A percentile compares a stretch with the other conserved stretches of the same genome.
phyloP scores from a whole-genome alignment of 1,140 invertebrate genomes.

The Drosophila kohkoa region DNA sequence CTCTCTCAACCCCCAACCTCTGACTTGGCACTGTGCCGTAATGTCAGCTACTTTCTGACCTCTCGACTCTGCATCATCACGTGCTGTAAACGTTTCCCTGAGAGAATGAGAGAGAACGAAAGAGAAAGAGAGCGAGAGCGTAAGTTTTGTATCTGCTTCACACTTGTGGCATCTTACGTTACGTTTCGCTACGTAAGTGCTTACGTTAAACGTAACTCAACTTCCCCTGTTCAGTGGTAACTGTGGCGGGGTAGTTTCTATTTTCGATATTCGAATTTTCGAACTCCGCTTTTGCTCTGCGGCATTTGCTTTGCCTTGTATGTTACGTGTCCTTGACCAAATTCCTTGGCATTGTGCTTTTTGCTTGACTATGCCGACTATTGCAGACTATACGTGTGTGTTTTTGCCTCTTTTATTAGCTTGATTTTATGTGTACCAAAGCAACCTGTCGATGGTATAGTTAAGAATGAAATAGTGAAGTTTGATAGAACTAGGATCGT shows the following conservation, averaged over 20 bases:
- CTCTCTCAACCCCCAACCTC: neutral
- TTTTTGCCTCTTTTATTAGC: neutral
- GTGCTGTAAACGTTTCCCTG: constrained; percentile 65
- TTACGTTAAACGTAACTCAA: constrained; percentile 1
- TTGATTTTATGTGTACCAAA: neutral
- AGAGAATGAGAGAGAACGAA: constrained; percentile 17
- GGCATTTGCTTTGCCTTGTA: constrained; percentile 26
- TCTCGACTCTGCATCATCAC: constrained; percentile 53
- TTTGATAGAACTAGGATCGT: too few species aligned
- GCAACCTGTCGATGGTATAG: neutral
- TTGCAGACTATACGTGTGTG: neutral
- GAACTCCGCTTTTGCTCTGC: constrained; percentile 1
- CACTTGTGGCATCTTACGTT: constrained; percentile 70
- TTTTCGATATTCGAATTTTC: constrained; percentile 24
- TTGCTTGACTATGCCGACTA: constrained; percentile 11
- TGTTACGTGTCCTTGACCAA: constrained; percentile 68
- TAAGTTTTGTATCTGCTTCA: constrained; percentile 32
- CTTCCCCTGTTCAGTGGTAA: neutral
- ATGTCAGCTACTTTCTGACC: constrained; percentile 66
- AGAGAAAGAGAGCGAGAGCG: constrained; percentile 30
- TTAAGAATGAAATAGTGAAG: too few species aligned
- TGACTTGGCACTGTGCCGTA: constrained; percentile 47
- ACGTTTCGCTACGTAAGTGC: constrained; percentile 9
- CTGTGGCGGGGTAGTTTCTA: constrained; percentile 8
- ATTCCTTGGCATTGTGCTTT: constrained; percentile 41